Conservation (phyloP, 2,888 invertebrate species). For the Spisula solida region DNA sequence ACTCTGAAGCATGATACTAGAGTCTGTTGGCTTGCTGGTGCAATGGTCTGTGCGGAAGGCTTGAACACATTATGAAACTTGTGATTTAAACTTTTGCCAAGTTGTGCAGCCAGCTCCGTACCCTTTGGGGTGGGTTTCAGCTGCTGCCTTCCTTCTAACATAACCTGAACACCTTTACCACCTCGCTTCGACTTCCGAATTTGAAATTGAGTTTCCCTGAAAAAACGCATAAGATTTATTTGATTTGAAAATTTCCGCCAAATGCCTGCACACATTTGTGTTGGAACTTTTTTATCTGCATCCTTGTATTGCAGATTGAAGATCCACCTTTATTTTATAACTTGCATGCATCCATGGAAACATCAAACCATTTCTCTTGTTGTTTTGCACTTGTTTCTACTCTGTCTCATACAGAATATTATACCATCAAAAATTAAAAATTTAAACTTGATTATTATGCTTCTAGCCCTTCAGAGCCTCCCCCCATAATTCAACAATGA, state of each 20-base stretch:
- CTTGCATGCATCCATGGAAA: no score
- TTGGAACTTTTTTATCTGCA: no score
- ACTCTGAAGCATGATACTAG: conserved; percentile 74
- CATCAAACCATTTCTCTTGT: no score
- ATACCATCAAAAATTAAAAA: no score
- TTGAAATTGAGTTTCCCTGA: conserved; percentile 27
- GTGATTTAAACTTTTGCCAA: conserved; percentile 66
- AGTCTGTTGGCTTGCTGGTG: conserved; percentile 63
- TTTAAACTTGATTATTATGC: no score
- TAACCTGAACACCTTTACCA: conserved; percentile 44
- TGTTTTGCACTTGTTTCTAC: no score
- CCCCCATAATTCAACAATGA: no score
- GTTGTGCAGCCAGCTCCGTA: conserved; percentile 44
- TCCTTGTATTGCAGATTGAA: no score
- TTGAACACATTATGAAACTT: conserved; percentile 57
- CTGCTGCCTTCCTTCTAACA: conserved; percentile 42
- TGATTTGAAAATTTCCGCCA: no score
- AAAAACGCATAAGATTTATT: neutral
- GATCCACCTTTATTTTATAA: no score
- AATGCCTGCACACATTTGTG: neutral
- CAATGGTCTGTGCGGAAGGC: conserved; percentile 46
- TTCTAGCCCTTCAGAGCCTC: no score
- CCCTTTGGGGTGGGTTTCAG: conserved; percentile 56
- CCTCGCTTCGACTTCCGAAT: conserved; percentile 22
- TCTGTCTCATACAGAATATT: no score